Percentiles rank a stretch among this genome's conserved stretches.
Evolutionary conservation across 2,113 vertebrate species (phyloP).

Genomic region (Grallaria varia): DNA sequence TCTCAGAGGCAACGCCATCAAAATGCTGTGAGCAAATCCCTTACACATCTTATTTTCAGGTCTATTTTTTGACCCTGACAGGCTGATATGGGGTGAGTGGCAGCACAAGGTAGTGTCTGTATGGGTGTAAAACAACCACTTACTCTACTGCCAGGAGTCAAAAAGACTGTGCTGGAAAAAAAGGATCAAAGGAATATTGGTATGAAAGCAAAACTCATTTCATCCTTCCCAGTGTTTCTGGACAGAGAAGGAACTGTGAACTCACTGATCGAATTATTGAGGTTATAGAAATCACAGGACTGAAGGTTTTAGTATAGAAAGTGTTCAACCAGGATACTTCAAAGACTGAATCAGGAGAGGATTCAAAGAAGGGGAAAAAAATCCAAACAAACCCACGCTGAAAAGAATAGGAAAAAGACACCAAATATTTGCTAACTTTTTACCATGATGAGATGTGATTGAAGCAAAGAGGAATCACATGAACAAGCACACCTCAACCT

Average conservation of each 20-base stretch:
- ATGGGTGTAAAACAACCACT: background rate
- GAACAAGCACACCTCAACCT: background rate
- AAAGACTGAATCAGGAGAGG: background rate
- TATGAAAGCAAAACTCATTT: background rate
- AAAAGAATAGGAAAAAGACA: background rate
- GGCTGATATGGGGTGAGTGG: background rate
- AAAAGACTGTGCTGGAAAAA: background rate
- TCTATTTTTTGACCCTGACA: constrained; percentile 38
- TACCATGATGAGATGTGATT: background rate
- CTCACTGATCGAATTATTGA: background rate
- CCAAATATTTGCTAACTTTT: background rate
- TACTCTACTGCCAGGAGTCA: background rate
- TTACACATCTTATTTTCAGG: background rate
- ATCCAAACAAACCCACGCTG: background rate
- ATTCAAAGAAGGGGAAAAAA: background rate
- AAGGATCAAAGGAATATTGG: background rate
- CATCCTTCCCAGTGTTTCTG: background rate
- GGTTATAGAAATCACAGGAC: background rate
- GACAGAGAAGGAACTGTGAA: background rate
- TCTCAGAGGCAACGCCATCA: background rate
- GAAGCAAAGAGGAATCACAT: background rate
- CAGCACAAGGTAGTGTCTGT: background rate
- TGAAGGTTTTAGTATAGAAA: background rate
- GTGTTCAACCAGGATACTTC: background rate
- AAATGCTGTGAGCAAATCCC: background rate